These are phyloP conservation scores for Sebastes cheni DNA, from an alignment of 2,797 vertebrate species.

Conservation along the genomic window DNA sequence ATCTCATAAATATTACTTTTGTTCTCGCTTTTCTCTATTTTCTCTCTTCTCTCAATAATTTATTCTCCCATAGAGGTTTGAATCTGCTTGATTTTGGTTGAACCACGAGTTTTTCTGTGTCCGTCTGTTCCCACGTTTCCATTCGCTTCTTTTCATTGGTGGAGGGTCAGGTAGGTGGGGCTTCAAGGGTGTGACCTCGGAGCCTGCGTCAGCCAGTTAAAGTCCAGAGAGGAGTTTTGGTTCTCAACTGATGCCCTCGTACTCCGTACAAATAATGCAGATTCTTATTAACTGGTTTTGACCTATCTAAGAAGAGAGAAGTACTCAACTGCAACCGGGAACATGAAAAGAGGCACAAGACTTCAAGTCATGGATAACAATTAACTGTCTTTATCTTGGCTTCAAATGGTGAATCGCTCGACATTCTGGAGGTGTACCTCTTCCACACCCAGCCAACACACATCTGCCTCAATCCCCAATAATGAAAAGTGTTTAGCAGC, in stretches of 20 bases:
- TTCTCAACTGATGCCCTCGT: not conserved
- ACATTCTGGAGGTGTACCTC: constrained; percentile 21
- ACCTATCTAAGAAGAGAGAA: not conserved
- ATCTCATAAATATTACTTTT: constrained; percentile 84
- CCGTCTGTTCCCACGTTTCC: not conserved
- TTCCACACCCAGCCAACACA: constrained; percentile 33
- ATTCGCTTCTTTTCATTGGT: constrained; percentile 48
- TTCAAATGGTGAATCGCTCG: constrained; percentile 16
- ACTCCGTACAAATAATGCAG: not conserved
- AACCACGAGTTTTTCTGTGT: constrained; percentile 46
- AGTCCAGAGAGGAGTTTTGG: not conserved
- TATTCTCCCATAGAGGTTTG: constrained; percentile 78
- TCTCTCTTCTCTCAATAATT: constrained; percentile 67
- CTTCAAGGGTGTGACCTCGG: constrained; percentile 15
- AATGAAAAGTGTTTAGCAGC: constrained; percentile 83
- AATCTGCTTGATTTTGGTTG: constrained; percentile 74
- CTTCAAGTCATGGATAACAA: not conserved
- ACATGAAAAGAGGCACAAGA: not conserved
- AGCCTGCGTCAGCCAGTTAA: constrained; percentile 11
- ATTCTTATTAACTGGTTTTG: not conserved
- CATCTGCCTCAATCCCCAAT: constrained; percentile 58
- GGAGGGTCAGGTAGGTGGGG: constrained; percentile 36
- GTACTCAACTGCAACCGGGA: not conserved
- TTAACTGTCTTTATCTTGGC: not conserved
- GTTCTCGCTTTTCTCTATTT: constrained; percentile 42